Conservation (phyloP, 2,888 invertebrate genomes). For the Phymatocera aterrima region DNA sequence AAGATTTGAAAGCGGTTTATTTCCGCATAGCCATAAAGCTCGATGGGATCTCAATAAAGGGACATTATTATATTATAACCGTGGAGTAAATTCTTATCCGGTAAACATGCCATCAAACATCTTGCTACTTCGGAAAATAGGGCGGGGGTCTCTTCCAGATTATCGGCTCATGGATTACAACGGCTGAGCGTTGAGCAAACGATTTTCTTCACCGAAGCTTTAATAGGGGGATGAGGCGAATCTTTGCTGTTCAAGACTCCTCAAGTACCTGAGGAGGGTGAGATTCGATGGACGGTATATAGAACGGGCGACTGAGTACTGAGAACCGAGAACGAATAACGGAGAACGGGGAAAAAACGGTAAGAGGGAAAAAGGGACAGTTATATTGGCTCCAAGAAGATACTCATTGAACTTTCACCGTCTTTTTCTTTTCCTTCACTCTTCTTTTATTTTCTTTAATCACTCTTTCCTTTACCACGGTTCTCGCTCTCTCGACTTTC, state of each 20-base stretch:
- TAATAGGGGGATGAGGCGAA: constrained; percentile 49
- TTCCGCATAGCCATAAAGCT: constrained; percentile 52
- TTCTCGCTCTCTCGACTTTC: constrained; percentile 51
- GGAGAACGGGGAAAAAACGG: constrained; percentile 57
- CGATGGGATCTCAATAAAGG: constrained; percentile 71
- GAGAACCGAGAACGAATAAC: constrained; percentile 49
- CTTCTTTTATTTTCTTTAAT: no score
- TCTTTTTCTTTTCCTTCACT: no score
- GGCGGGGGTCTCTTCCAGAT: constrained; percentile 63
- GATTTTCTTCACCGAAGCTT: constrained; percentile 67
- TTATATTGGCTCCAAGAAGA: constrained; percentile 72
- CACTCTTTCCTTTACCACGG: constrained; percentile 61
- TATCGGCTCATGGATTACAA: constrained; percentile 71
- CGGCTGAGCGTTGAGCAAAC: constrained; percentile 66
- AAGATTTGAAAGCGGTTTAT: constrained; percentile 1
- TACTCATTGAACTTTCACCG: constrained; percentile 73
- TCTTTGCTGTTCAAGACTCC: constrained; percentile 32
- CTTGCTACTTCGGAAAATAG: constrained; percentile 50
- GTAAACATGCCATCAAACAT: constrained; percentile 56
- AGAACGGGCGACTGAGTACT: constrained; percentile 51
- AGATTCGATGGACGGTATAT: constrained; percentile 48
- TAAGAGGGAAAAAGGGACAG: constrained; percentile 60
- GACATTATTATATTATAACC: constrained; percentile 69
- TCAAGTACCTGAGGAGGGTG: constrained; percentile 51
- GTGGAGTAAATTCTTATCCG: constrained; percentile 68